phyloP scores from a whole-genome alignment of 2,113 vertebrate genomes.

The Saccopteryx bilineata region DNA sequence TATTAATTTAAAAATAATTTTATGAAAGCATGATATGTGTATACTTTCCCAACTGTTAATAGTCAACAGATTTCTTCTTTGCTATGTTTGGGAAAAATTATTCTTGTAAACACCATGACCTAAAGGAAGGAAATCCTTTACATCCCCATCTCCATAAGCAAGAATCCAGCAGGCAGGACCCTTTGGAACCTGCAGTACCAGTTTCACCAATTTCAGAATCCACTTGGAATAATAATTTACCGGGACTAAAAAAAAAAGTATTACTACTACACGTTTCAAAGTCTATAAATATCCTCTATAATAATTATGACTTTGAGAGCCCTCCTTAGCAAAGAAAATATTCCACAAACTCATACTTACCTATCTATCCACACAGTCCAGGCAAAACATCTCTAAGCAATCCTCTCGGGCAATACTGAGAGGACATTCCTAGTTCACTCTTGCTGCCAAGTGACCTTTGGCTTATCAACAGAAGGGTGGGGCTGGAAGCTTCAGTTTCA shows the following conservation, averaged over 20 bases:
- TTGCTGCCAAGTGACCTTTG: slow-evolving; percentile 75
- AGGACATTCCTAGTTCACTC: slow-evolving; percentile 31
- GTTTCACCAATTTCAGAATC: slow-evolving; percentile 58
- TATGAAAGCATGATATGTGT: slow-evolving; percentile 1
- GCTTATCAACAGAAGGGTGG: slow-evolving; percentile 60
- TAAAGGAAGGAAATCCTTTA: slow-evolving; percentile 51
- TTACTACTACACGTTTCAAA: slow-evolving; percentile 34
- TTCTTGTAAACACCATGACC: background rate
- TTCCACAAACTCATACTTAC: slow-evolving; percentile 65
- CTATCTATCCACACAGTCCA: slow-evolving; percentile 10
- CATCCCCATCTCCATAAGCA: background rate
- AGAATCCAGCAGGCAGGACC: background rate
- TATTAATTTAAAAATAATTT: slow-evolving; percentile 54
- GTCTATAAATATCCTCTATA: slow-evolving; percentile 56
- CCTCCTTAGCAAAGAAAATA: slow-evolving; percentile 74
- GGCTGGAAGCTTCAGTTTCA: background rate
- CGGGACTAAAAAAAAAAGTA: slow-evolving; percentile 37
- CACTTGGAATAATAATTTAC: slow-evolving; percentile 42
- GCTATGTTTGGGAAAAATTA: background rate
- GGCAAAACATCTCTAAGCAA: background rate
- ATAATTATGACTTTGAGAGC: slow-evolving; percentile 65
- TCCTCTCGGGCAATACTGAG: slow-evolving; percentile 18
- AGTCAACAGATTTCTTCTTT: slow-evolving; percentile 34
- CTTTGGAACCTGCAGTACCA: background rate
- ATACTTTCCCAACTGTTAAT: background rate